Base-by-base conservation (phyloP, 2,113 vertebrate species). In the Chaetodon trifascialis region DNA sequence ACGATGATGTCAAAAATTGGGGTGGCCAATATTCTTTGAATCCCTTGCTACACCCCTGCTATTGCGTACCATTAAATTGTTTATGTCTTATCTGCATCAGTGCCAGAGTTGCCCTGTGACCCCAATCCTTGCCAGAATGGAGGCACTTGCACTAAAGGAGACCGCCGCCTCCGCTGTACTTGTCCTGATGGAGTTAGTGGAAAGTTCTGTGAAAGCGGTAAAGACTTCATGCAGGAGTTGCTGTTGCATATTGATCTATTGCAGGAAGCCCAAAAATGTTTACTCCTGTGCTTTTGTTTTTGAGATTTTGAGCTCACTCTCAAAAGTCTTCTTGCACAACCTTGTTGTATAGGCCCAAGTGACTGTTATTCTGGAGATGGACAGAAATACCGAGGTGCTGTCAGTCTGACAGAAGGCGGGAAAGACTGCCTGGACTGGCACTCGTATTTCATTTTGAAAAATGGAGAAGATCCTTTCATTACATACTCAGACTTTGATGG, bases 71-170 rank as follows among this genome's bases (percentile, higher is more conserved):
- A 3, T 51, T 62, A 6, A 40, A 38, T 19, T n/a, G 42, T 60
- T 40, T 16, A 8, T 67, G 2, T 54, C 11, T 59, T 30, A 0
- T 60, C 36, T 68, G 6, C 17, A 19, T 76, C 83, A 85, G 77
- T 67, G 66, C 66, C 77, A 54, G 0, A 21, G 2, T 85, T 73
- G 4, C 14, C 44, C 44, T 80, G 83, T 72, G 73, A 72, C 2
- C 65, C 77, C 23, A 85, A 55, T 52, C 83, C 72, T 17, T 85
- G 83, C 52, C 19, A 72, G 21, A 85, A 85, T 7, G 72, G 77
- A 67, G 77, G 51, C 34, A 25, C 65, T 30, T 85, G 83, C 42
- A 17, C 11, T 0, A 76, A 21, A 49, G 51, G 23, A 3, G 52
- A 15, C 1, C 67, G 68, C 7, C 60, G 74, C 6, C 60, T 76